Base-by-base conservation (phyloP, 2,797 vertebrate species). In the Arctocebus calabarensis region DNA sequence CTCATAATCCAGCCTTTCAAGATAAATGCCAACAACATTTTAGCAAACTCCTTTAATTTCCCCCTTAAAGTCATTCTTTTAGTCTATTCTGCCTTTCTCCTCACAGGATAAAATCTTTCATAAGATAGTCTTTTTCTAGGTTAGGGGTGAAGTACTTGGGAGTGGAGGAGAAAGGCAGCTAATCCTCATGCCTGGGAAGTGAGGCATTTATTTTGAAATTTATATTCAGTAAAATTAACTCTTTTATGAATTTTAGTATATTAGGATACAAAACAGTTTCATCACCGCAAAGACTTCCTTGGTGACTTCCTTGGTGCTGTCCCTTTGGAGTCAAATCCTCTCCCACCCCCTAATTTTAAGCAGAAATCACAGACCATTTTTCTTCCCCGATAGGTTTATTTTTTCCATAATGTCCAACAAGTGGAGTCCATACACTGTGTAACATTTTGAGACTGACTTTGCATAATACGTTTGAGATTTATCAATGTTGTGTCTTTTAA, bases 1-100 rank as follows among this genome's bases (percentile, higher is more conserved):
- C 79, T 95, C 43, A 82, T 92, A 96, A 55, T 57, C 25, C 57
- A 94, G 5, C 29, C 73, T 96, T 95, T 94, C 85, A 88, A 83
- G 45, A 71, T 88, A 87, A 89, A 59, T 57, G 3, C 59, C 32
- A 85, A 73, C 87, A 79, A 62, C 79, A n/a, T 81, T 64, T 55
- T 45, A 48, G 43, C n/a, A 78, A 71, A 84, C n/a, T 34, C 32
- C 43, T 84, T 88, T 23, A 61, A 59, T 91, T 92, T 94, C 70
- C 4, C 48, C 37, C 37, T 59, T 20, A 95, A 86, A 94, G 62
- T 16, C 22, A 62, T 89, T 94, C 40, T 94, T 84, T 92, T 45
- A 61, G 61, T 81, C 45, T 81, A 5, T 81, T 90, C 34, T 8
- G 14, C 43, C 20, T 84, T 73, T 96, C 43, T 91, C 48, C 43